Base-by-base conservation (phyloP, 2,888 invertebrate species). In the Tenthredo mesomela region DNA sequence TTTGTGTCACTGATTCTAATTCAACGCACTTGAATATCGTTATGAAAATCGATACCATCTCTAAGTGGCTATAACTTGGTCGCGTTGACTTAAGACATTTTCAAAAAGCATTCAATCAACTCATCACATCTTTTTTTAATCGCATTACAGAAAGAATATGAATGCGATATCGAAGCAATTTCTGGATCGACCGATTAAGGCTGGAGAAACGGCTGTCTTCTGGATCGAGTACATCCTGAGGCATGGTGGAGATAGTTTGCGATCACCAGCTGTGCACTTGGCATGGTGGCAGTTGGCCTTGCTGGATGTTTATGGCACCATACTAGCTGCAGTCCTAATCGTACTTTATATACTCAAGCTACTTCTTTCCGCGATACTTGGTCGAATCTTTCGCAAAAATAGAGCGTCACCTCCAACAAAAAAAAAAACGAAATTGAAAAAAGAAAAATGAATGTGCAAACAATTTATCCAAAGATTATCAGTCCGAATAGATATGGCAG, bases 211-310 rank as follows among this genome's bases (percentile, higher is more conserved):
- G 0, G 89, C 90, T 0, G 40, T 87, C 18, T 91, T 86, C 54
- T 90, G 7, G 91, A 91, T 47, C 18, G 84, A 43, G 43, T 90
- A 90, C 43, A 47, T 47, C 6, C 84, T 54, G 1, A 88, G 86
- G 85, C 85, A 91, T 50, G 89, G 90, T 25, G 73, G 50, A 12
- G 88, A 89, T 21, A 43, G 85, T 4, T 50, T 91, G 6, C 86
- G 87, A 85, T 91, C 93, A 10, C 90, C 92, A 0, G 90, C 89
- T 3, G 80, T 89, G 40, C 85, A 89, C 4, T 87, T 92, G 6
- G 25, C 12, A 43, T 43, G 43, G 43, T 10, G 43, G 43, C 90
- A 91, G 86, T 43, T 88, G 6, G 86, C 89, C n/a, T 87, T 91
- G 12, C 75, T 92, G 9, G 91, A 93, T 61, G 89, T 91, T 12